Evolutionary conservation across 2,797 vertebrate genomes (phyloP).

Genomic region (Bryconaethiops microstoma): DNA sequence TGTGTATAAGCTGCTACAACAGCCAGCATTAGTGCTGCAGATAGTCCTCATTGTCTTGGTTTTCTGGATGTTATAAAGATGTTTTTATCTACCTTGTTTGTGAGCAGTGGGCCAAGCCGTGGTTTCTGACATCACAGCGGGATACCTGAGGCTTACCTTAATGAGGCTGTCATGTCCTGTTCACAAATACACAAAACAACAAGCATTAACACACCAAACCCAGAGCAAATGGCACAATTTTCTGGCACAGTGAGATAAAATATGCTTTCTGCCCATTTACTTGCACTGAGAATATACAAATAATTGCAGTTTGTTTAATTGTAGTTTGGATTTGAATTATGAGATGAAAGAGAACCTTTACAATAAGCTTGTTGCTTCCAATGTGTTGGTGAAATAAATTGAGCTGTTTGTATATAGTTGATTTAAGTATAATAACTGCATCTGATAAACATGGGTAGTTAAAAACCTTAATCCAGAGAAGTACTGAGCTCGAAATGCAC

Average conservation of each 20-base stretch:
- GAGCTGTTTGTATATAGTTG: no score
- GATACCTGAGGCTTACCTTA: conserved; percentile 66
- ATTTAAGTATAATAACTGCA: not conserved
- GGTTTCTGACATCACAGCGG: conserved; percentile 62
- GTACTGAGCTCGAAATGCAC: not conserved
- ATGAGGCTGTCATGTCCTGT: conserved; percentile 61
- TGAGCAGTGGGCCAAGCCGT: conserved; percentile 60
- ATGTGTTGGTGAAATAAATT: not conserved
- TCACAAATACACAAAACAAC: conserved; percentile 65
- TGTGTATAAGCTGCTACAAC: not conserved
- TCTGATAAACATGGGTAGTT: not conserved
- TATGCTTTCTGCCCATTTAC: not conserved
- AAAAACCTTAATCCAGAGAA: not conserved
- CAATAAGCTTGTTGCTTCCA: not conserved
- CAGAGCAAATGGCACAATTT: conserved; percentile 42
- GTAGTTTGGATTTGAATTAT: not conserved
- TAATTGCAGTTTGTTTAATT: not conserved
- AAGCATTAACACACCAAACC: conserved; percentile 65
- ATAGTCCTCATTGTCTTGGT: not conserved
- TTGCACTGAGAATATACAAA: not conserved
- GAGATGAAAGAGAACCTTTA: not conserved
- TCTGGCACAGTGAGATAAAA: not conserved
- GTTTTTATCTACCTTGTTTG: conserved; percentile 45
- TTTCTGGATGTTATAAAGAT: conserved; percentile 50
- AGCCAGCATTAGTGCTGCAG: not conserved